These are phyloP conservation scores for Orientallactaga bullata DNA, from an alignment of 2,113 vertebrate genomes.

Conservation along the genomic window DNA sequence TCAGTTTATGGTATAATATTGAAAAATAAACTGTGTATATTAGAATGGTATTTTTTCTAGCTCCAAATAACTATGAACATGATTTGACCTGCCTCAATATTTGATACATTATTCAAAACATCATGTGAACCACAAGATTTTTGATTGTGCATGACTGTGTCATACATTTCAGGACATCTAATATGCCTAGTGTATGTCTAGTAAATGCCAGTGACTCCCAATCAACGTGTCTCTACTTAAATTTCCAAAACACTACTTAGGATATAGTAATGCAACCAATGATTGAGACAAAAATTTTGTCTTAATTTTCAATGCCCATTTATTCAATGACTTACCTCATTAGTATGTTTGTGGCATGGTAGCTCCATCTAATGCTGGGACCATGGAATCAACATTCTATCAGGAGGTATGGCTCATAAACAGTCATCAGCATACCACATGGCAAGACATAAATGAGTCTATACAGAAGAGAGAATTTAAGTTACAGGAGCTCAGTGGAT, in stretches of 20 bases:
- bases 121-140: neutral
- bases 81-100: neutral
- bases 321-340: neutral
- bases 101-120: neutral
- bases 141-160: neutral
- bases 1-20: neutral
- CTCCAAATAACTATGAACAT: neutral
- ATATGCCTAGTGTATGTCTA: neutral
- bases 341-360: neutral
- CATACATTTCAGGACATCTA: neutral
- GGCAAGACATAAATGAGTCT: neutral
- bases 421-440: neutral
- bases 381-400: neutral
- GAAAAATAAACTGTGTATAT: neutral
- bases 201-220: neutral
- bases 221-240: neutral
- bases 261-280: neutral
- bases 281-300: neutral
- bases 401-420: neutral
- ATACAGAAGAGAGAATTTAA: neutral
- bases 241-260: constrained; percentile 1
- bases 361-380: neutral
- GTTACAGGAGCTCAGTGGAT: neutral
- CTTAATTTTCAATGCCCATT: neutral
- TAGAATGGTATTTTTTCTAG: neutral